Percentiles rank a stretch among this genome's conserved stretches.
phyloP scores from a whole-genome alignment of 92 coral and sea anemone genomes.

The Zoanthus sansibaricus region DNA sequence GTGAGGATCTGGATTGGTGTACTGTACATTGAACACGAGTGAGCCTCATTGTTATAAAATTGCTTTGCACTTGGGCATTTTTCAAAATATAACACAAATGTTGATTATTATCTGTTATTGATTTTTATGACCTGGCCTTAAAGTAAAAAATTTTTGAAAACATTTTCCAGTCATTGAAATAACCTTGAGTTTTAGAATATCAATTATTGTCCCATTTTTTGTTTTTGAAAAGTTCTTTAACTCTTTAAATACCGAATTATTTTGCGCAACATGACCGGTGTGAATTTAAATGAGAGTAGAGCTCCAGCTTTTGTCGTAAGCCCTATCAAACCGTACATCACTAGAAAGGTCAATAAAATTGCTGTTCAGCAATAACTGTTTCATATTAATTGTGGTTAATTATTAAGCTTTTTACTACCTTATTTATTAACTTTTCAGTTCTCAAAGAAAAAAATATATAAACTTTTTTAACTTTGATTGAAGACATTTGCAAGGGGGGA shows the following conservation, averaged over 20 bases:
- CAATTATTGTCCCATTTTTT: no score
- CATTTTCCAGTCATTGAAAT: no score
- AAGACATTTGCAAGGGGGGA: conserved; percentile 16
- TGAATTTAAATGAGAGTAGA: conserved; percentile 14
- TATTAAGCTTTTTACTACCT: not conserved
- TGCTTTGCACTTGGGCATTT: no score
- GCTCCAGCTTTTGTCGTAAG: not conserved
- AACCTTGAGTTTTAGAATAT: no score
- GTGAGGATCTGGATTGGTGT: no score
- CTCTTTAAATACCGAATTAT: conserved; percentile 15
- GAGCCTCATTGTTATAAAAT: no score
- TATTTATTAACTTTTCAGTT: conserved; percentile 1
- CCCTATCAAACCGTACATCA: conserved; percentile 13
- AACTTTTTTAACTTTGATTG: not conserved
- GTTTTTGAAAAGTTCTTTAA: not conserved
- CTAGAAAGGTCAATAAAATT: not conserved
- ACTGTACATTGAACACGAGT: no score
- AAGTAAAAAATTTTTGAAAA: no score
- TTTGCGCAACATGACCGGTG: conserved; percentile 8
- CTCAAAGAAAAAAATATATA: not conserved
- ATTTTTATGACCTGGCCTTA: no score
- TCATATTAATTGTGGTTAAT: conserved; percentile 1
- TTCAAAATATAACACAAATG: no score
- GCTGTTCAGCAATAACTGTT: not conserved
- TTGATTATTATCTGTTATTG: no score